Conservation (phyloP, 2,888 invertebrate species). For the Trichogramma evanescens region DNA sequence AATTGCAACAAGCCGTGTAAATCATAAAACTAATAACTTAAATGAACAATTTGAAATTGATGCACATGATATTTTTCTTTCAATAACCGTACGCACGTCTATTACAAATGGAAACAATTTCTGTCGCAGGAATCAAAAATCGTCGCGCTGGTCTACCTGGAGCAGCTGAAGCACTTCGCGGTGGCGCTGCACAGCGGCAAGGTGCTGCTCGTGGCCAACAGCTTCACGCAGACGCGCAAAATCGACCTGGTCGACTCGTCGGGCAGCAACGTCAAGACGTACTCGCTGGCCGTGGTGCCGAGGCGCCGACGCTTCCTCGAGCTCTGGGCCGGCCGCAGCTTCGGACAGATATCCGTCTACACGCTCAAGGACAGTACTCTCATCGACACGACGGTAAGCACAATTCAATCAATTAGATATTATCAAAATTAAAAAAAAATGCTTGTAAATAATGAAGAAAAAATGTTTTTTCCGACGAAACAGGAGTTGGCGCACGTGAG, state of each 20-base stretch:
- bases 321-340: slow-evolving; percentile 83
- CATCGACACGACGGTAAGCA: slow-evolving; percentile 47
- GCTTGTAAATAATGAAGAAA: not conserved
- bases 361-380: slow-evolving; percentile 54
- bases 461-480: not conserved
- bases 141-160: slow-evolving; percentile 62
- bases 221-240: slow-evolving; percentile 41
- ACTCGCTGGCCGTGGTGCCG: slow-evolving; percentile 40
- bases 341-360: slow-evolving; percentile 74
- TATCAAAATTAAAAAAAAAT: not conserved
- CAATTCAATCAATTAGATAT: not conserved
- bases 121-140: slow-evolving; percentile 53
- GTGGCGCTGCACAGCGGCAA: slow-evolving; percentile 72
- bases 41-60: too few relatives aligned
- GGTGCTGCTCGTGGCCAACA: slow-evolving; percentile 42
- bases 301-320: slow-evolving; percentile 52
- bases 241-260: slow-evolving; percentile 32
- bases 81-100: too few relatives aligned
- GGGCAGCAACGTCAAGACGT: slow-evolving; percentile 37
- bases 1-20: not conserved
- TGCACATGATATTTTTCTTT: too few relatives aligned
- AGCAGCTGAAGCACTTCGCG: slow-evolving; percentile 66
- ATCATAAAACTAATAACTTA: not conserved
- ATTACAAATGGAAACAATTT: not conserved
- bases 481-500: slow-evolving; percentile 60